Conservation (phyloP, 2,888 invertebrate genomes). For the Atrina japonica region DNA sequence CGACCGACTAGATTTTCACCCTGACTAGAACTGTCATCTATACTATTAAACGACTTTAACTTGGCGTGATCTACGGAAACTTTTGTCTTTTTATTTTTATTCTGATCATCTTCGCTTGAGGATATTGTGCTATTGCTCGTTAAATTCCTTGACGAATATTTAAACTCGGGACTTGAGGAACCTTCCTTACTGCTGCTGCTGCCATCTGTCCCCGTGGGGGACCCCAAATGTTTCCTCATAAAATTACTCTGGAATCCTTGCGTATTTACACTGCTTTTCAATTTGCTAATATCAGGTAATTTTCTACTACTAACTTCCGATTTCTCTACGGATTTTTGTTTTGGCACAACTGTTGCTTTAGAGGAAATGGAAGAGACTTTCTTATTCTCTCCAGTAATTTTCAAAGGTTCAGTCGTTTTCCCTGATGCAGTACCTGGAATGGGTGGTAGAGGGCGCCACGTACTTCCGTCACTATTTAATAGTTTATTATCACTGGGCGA, state of each 20-base stretch:
- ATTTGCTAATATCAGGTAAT: constrained; percentile 52
- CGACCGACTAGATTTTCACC: constrained; percentile 51
- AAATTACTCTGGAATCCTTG: constrained; percentile 62
- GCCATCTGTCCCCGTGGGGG: constrained; percentile 32
- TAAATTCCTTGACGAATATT: constrained; percentile 1
- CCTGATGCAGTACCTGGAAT: constrained; percentile 40
- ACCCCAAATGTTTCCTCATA: constrained; percentile 57
- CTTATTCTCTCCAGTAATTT: constrained; percentile 4
- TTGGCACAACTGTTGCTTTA: neutral
- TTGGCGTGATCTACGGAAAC: constrained; percentile 66
- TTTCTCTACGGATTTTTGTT: constrained; percentile 41
- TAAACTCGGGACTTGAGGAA: constrained; percentile 37
- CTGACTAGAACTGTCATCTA: constrained; percentile 55
- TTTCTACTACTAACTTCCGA: constrained; percentile 48
- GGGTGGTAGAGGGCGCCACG: constrained; percentile 59
- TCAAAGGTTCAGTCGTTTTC: constrained; percentile 13
- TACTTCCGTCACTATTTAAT: constrained; percentile 37
- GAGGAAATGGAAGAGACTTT: neutral
- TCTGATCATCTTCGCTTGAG: constrained; percentile 29
- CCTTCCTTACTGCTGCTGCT: constrained; percentile 8
- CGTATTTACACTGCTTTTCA: constrained; percentile 48
- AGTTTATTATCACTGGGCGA: neutral
- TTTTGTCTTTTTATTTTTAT: constrained; percentile 53
- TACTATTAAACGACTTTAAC: constrained; percentile 46
- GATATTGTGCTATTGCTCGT: neutral